Percentiles rank a stretch among this genome's conserved stretches.
These are phyloP conservation scores for Mesoligia furuncula DNA, from an alignment of 2,888 invertebrate species.

Conservation along the genomic window DNA sequence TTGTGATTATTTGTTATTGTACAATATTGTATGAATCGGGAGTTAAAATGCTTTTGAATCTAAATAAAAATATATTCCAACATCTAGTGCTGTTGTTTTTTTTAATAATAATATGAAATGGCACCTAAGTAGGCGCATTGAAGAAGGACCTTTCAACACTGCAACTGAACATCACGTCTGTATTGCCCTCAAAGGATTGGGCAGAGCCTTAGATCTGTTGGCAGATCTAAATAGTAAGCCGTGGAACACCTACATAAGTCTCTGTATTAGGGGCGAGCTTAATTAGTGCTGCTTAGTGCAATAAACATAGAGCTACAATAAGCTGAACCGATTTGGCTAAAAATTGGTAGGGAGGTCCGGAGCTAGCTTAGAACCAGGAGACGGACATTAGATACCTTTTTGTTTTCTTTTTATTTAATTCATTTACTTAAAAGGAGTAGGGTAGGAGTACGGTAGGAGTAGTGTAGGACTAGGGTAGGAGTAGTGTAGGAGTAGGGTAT, in stretches of 20 bases:
- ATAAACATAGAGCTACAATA: no score
- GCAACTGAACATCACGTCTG: not conserved
- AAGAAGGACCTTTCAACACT: not conserved
- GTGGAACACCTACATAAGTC: not conserved
- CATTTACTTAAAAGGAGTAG: no score
- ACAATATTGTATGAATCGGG: conserved; percentile 48
- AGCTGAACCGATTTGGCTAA: no score
- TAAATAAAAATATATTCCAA: conserved; percentile 16
- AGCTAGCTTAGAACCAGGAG: no score
- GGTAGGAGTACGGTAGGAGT: no score
- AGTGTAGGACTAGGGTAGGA: no score
- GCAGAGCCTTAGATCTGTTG: not conserved
- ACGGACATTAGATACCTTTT: no score
- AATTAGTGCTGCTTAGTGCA: no score
- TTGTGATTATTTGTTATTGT: conserved; percentile 30
- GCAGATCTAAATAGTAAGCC: not conserved
- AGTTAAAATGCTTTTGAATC: conserved; percentile 30
- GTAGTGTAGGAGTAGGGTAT: no score
- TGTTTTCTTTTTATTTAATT: no score
- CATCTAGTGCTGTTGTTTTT: conserved; percentile 8
- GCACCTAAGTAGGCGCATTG: not conserved
- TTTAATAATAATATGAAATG: not conserved
- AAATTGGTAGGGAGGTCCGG: no score
- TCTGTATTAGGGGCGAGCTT: no score
- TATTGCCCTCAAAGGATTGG: not conserved